Base-by-base conservation (phyloP, 2,797 vertebrate genomes). In the Glossophaga mutica region DNA sequence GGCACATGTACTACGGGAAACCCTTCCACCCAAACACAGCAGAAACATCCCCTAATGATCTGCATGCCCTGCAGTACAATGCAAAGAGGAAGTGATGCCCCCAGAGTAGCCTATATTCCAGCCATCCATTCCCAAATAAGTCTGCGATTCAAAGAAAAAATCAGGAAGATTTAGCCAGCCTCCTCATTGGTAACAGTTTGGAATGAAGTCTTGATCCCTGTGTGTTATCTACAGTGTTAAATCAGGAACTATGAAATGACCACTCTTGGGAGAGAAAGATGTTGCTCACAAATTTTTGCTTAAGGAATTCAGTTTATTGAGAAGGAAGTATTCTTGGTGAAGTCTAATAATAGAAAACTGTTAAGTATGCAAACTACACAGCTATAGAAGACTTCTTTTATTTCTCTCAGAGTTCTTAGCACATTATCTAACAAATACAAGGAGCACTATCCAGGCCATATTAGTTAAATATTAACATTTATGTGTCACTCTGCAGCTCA, bases 1-100 rank as follows among this genome's bases (percentile, higher is more conserved):
- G 94, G 77, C 78, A 91, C 96, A 92, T 62, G 68, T 96, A 92
- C 94, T 97, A 96, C 70, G 79, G 50, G 85, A 98, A 98, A 90
- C 76, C 32, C 93, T 95, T 97, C 96, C 95, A 97, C 85, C 90
- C 81, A 95, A 97, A 98, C 74, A 97, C 94, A 98, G 93, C 57
- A 85, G 68, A 96, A 90, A 96, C 90, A 95, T 90, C 84, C 29
- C 59, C 87, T 97, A 97, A 97, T 94, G 11, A 96, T 97, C 98
- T 97, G 98, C 79, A 84, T 97, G 97, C 89, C 94, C 42, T 89
- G 29, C 57, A 97, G 59, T 93, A 95, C 92, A 97, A 77, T 96
- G 98, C 97, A 97, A 97, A 91, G 22, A 97, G 83, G 95, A 98
- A 96, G 94, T 44, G 92, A 3, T 92, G 86, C 70, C 46, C 84